These are phyloP conservation scores for Nesometra sesokonis DNA, from an alignment of 35 echinoderm and acorn worm genomes.

Conservation along the genomic window DNA sequence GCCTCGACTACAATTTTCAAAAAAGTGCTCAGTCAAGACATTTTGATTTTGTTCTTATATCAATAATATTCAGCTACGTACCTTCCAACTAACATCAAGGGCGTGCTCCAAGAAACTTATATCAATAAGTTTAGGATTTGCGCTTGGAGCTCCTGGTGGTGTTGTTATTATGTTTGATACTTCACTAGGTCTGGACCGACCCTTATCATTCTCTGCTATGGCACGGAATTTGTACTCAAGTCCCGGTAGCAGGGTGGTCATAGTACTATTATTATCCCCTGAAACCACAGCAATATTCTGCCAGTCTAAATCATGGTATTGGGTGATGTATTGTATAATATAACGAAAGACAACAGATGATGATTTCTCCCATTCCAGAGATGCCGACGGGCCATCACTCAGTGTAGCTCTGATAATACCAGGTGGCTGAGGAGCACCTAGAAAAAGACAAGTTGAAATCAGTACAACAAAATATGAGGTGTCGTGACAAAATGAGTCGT, in stretches of 20 bases:
- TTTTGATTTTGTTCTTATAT: no score
- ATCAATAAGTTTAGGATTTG: neutral
- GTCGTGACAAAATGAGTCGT: no score
- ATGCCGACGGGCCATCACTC: no score
- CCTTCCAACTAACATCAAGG: neutral
- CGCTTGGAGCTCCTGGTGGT: neutral
- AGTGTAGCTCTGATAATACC: no score
- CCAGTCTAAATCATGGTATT: neutral
- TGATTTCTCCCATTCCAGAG: neutral
- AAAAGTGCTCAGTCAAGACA: no score
- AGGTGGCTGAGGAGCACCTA: no score
- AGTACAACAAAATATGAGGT: no score
- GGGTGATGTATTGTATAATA: neutral
- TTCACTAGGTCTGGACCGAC: neutral
- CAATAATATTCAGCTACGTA: no score
- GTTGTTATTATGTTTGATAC: neutral
- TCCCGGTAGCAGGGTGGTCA: neutral
- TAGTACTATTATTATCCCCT: neutral
- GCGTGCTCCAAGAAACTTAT: neutral
- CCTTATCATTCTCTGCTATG: neutral
- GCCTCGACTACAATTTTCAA: no score
- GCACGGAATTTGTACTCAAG: neutral
- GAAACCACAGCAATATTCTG: neutral
- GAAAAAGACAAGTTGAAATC: no score
- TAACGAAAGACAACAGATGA: neutral